Evolutionary conservation across 2,113 vertebrate species (phyloP).

Genomic region (Bambusicola thoracicus): DNA sequence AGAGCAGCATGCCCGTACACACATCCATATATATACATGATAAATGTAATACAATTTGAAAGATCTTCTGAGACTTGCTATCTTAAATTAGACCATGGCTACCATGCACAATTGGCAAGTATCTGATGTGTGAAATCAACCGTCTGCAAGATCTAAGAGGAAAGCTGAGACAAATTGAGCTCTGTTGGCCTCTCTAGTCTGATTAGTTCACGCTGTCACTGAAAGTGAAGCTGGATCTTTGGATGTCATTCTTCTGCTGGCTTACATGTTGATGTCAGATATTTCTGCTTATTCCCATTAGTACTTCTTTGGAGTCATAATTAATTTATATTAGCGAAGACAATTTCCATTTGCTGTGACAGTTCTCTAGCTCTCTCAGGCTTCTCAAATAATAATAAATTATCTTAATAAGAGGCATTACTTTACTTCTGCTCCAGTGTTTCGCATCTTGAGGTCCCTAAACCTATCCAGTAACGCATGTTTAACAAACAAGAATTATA

Average conservation of each 20-base stretch:
- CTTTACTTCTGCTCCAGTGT: conserved; percentile 14
- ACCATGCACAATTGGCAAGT: conserved; percentile 19
- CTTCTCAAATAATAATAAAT: conserved; percentile 60
- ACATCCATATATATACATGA: too few species aligned
- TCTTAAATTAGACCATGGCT: conserved; percentile 11
- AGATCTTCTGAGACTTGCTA: not conserved
- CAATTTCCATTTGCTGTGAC: conserved; percentile 52
- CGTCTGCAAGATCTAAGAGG: conserved; percentile 40
- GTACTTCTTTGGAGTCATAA: conserved; percentile 49
- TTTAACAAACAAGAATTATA: conserved; percentile 25
- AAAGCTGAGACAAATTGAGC: conserved; percentile 63
- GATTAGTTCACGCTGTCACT: conserved; percentile 62
- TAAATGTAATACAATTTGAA: not conserved
- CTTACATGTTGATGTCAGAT: not conserved
- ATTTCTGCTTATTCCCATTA: conserved; percentile 54
- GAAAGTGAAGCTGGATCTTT: conserved; percentile 25
- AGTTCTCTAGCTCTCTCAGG: conserved; percentile 43
- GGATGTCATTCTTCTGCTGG: conserved; percentile 38
- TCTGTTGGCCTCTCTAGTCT: conserved; percentile 49
- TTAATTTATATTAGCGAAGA: conserved; percentile 66
- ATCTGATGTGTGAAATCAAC: conserved; percentile 53
- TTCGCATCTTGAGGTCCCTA: conserved; percentile 23
- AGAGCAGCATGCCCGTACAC: not conserved
- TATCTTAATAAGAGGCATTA: conserved; percentile 31
- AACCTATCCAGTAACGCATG: not conserved